Base-by-base conservation (phyloP, 92 coral and sea anemone species). In the Micromussa lordhowensis region DNA sequence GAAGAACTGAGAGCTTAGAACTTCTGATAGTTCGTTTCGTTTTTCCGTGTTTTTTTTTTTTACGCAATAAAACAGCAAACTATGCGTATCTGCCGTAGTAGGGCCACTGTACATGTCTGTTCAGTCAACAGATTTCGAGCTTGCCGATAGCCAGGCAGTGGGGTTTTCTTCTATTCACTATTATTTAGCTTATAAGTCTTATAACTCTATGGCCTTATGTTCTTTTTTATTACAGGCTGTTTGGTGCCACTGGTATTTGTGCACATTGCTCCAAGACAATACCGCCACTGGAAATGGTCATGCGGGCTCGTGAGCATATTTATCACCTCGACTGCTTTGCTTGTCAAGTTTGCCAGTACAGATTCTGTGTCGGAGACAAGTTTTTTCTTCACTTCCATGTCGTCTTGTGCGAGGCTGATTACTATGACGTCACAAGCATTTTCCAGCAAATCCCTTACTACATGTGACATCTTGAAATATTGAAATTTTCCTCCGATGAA, bases 281-380 rank as follows among this genome's bases (percentile, higher is more conserved):
- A 77, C 96, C 94, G 13, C 98, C 98, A 36, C 94, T 95, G 84
- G 98, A 95, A 88, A 91, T 91, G 91, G 98, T 95, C 19, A 95
- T 95, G 98, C 92, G 98, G 76, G 98, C 98, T 26, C 95, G 95
- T 4, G 89, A 88, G n/a, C 91, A 91, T 87, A 95, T 93, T 15
- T 95, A 90, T 70, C 98, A 95, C 57, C 90, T 95, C 29, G 91
- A 93, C 82, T 95, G 98, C 77, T 95, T 95, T 18, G 98, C 94
- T 6, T 95, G 98, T 73, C 98, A 93, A 81, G 89, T 92, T 40
- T 95, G 98, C 66, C 92, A 91, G 3, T 90, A 95, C 74, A 86
- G 98, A 78, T 95, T 95, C 83, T 95, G 98, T 71, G 90, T 95
- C 40, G 98, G 98, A 0, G 98, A 95, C 81, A 87, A 89, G 88